Evolutionary conservation across 2,888 invertebrate genomes (phyloP), one percentile per base, ranked within the genome.

Genomic region (Agonum fuliginosum): DNA sequence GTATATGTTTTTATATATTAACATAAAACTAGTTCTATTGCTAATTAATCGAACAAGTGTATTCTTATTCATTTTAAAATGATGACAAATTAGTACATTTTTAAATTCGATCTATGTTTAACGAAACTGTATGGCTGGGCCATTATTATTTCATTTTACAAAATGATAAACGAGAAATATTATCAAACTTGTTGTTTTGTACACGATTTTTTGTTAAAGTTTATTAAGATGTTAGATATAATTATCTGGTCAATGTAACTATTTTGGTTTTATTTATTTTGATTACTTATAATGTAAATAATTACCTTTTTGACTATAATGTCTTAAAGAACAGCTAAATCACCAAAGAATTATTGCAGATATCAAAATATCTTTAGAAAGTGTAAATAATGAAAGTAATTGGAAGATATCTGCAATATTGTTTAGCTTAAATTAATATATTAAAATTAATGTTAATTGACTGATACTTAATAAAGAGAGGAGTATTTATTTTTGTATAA

Each of bases 321-420:
- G 8, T 34, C 58, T 58, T 22, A n/a, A 37, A 58, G 30, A 34
- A 73, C 73, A 58, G 73, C 73, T 73, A 58, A 72, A 58, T 58
- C 37, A 73, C 73, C 73, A 73, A 73, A 73, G 73, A 37, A 27
- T 41, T 58, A 73, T 22, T 73, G 73, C 46, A 73, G 73, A 73
- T 58, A 8, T 62, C 34, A 62, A n/a, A n/a, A 12, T 30, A 62
- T 24, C 51, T 19, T 72, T 73, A 41, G 30, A 24, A 54, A 12
- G 10, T 48, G 54, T 41, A 73, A 5, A 48, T 73, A 72, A 2
- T n/a, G 22, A 46, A 27, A 73, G 17, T 46, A 73, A 54, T 54
- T 30, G 19, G 24, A 6, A 54, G 41, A 19, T 41, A 37, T 73
- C 73, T 73, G 58, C 58, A 54, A 14, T 37, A 48, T 37, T 41